Base-by-base conservation (phyloP, 2,888 invertebrate species). In the Philaethria dido region DNA sequence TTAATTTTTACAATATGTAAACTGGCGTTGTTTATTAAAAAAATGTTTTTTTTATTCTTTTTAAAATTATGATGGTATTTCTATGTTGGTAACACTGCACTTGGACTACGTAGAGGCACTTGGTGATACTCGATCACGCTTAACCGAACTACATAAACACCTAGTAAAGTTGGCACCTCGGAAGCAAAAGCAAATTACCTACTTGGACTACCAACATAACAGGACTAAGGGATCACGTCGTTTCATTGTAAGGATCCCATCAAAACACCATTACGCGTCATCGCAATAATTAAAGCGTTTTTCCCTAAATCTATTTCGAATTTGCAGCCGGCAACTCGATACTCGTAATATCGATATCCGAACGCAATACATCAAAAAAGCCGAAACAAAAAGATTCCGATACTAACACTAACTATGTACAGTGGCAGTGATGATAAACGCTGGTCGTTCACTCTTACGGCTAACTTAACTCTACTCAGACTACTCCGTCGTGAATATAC, bases 341-440 rank as follows among this genome's bases (percentile, higher is more conserved):
- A 47, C 18, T 22, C 39, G 22, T n/a, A 39, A 57, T 57, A 57
- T 57, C 57, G 42, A 42, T 57, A 71, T 70, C 71, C 71, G 70
- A 80, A 81, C 80, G 77, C 78, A 81, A 80, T 82, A 80, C 78
- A 83, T 55, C 71, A 74, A 80, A 86, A 81, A 77, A 67, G 66
- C 59, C 72, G 69, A 67, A 74, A 62, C 66, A 77, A 75, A 75
- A 78, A 11, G 29, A 50, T 71, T 72, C 70, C 75, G 74, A 74
- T 72, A 73, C 74, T 72, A 78, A 62, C 54, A 73, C 74, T 77
- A 74, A 87, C 79, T 89, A 89, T 90, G 76, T 90, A 91, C 89
- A 89, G 86, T 87, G 92, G 91, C 92, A 92, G 91, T 92, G 91
- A 81, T 83, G 79, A 81, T 79, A 78, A 78, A 85, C 87, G 90